Base-by-base conservation (phyloP, 2,113 vertebrate genomes). In the Columba livia region DNA sequence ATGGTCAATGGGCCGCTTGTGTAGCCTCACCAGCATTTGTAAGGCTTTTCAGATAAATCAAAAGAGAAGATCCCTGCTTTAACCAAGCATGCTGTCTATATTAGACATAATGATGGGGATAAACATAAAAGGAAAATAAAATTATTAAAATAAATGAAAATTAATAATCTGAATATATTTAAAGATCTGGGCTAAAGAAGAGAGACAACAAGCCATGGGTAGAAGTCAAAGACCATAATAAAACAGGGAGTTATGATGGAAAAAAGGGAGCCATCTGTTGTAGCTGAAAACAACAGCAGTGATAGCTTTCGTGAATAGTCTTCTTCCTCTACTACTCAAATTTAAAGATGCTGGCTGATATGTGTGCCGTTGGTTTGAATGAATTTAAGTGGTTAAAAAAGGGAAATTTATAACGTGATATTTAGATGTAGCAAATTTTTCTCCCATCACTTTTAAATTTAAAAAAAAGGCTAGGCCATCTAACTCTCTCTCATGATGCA, bases 21-120 rank as follows among this genome's bases (percentile, higher is more conserved):
- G 32, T 79, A 66, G 53, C 65, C 51, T 71, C 32, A 26, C 19
- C 0, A 0, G 7, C 3, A 1, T 44, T 83, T 40, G 1, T 11
- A 67, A 84, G 19, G 24, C 50, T 89, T 96, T 66, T 62, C 73
- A 93, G 89, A 70, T 50, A 94, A 85, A 85, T 25, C 23, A 20
- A 48, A 81, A 57, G 62, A 85, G 58, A 73, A 95, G 84, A 85
- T 47, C 36, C 56, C 74, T 82, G 66, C 66, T 28, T 40, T 70
- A 51, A 93, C 32, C 4, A 11, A 91, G 57, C 53, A 10, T 19
- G 34, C 36, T 71, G 28, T 32, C 25, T 87, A 20, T 25, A 19
- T 77, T 82, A 57, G 23, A 87, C 32, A 36, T 65, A 58, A 77
- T 0, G 6, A 18, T 4, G 11, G 38, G 34, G 23, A 53, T 85